These are phyloP conservation scores for Ophonus ardosiacus DNA, from an alignment of 2,888 invertebrate genomes.

Conservation along the genomic window DNA sequence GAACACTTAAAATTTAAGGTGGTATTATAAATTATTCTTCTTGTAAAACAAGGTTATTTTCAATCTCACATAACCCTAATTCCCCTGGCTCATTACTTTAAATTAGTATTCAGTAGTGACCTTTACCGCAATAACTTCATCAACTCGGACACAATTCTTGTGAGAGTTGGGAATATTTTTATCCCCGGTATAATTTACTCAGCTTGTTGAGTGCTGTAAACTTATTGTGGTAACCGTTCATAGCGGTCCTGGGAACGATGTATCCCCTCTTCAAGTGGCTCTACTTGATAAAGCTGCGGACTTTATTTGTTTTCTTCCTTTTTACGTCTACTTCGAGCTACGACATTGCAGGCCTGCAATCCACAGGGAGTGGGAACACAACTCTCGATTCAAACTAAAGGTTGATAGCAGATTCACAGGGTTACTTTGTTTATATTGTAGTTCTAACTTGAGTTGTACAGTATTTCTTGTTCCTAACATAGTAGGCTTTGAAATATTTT, in stretches of 20 bases:
- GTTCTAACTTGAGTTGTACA: too few species aligned
- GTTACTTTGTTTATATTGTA: background rate
- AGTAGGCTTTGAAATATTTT: too few species aligned
- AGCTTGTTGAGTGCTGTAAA: slow-evolving; percentile 19
- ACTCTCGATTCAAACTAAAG: background rate
- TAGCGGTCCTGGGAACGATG: slow-evolving; percentile 21
- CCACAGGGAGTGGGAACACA: slow-evolving; percentile 5
- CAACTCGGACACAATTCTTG: slow-evolving; percentile 15
- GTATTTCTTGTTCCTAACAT: too few species aligned
- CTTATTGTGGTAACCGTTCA: slow-evolving; percentile 30
- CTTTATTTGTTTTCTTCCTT: slow-evolving; percentile 47
- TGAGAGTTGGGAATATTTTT: slow-evolving; percentile 28
- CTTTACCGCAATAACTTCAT: slow-evolving; percentile 5
- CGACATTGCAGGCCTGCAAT: background rate
- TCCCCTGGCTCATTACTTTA: background rate
- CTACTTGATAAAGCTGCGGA: slow-evolving; percentile 40
- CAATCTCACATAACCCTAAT: background rate
- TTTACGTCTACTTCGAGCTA: slow-evolving; percentile 33
- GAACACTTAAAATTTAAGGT: too few species aligned
- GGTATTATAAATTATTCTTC: too few species aligned
- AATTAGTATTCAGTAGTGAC: background rate
- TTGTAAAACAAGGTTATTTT: too few species aligned
- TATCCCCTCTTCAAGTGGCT: slow-evolving; percentile 23
- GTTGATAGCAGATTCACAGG: background rate
- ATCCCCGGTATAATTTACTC: slow-evolving; percentile 7